phyloP scores from a whole-genome alignment of 2,113 vertebrate species.

The Passer domesticus region DNA sequence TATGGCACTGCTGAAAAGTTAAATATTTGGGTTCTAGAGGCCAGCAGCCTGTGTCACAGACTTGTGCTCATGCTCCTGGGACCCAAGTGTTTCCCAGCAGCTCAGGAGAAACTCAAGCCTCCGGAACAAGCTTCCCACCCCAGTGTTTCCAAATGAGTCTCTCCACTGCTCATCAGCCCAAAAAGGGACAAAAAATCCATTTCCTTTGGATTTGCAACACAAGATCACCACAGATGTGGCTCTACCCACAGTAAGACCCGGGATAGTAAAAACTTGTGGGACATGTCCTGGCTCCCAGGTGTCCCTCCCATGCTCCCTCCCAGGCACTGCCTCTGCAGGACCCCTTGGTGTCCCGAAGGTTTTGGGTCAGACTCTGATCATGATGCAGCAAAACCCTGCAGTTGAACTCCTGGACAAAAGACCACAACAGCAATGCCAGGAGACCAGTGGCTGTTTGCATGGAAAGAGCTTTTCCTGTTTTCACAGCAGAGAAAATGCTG shows the following conservation, averaged over 20 bases:
- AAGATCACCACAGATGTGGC: rapidly evolving
- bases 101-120: background rate
- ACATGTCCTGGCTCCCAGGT: rapidly evolving
- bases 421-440: background rate
- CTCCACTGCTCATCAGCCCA: background rate
- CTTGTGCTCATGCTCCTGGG: rapidly evolving
- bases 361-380: background rate
- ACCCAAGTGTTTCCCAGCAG: background rate
- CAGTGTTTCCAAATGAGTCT: background rate
- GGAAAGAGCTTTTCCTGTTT: background rate
- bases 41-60: background rate
- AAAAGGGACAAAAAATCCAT: background rate
- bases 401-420: background rate
- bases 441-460: rapidly evolving
- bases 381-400: background rate
- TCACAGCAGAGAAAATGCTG: background rate
- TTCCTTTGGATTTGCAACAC: background rate
- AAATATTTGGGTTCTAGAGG: background rate
- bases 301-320: rapidly evolving
- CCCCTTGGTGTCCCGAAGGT: rapidly evolving
- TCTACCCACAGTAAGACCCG: background rate
- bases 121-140: background rate
- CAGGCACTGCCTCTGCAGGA: background rate
- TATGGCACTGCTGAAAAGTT: background rate
- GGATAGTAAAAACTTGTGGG: rapidly evolving